Base-by-base conservation (phyloP, 1,140 invertebrate genomes). In the Anadara kagoshimensis region DNA sequence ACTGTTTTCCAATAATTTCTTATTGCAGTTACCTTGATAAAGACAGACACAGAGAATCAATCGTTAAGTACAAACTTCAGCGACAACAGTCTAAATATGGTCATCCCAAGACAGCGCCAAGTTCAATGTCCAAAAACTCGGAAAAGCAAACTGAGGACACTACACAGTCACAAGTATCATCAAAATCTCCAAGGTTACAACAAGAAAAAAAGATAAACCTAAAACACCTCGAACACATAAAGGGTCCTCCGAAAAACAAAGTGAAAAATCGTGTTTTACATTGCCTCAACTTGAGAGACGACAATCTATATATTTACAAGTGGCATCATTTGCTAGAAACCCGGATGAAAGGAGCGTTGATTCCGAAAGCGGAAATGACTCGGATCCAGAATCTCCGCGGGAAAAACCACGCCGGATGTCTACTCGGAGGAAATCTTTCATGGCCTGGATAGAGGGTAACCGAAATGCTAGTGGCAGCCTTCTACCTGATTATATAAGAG, bases 401-500 rank as follows among this genome's bases (percentile, higher is more conserved):
- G 7, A 75, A 56, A 75, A 64, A 67, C 29, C 49, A 24, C 41
- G n/a, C 12, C 53, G 24, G 26, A 56, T 73, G 18, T 73, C 70
- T 7, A 66, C 44, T 3, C 26, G 70, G 22, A 54, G 70, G 5
- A 66, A 58, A 43, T 75, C 73, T 0, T 75, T 75, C 43, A 49
- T 75, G n/a, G 68, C 73, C n/a, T 75, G 73, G 73, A 44, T 70
- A 18, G 61, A 70, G 24, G 68, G 66, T 12, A 69, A 75, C 26
- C 59, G 36, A 12, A 47, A 56, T 22, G 29, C 29, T 36, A 26
- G 4, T 20, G 56, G 24, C 24, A 24, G 56, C 12, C 5, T 54
- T 8, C 51, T 67, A 20, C 64, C 64, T 1, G 20, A 26, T 8
- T 53, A 22, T 54, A 16, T 36, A 54, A 51, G 56, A 22, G 64